A percentile compares a stretch with the other conserved stretches of the same genome.
Evolutionary conservation across 2,797 vertebrate species (phyloP).

Genomic region (Sebastes nivosus): DNA sequence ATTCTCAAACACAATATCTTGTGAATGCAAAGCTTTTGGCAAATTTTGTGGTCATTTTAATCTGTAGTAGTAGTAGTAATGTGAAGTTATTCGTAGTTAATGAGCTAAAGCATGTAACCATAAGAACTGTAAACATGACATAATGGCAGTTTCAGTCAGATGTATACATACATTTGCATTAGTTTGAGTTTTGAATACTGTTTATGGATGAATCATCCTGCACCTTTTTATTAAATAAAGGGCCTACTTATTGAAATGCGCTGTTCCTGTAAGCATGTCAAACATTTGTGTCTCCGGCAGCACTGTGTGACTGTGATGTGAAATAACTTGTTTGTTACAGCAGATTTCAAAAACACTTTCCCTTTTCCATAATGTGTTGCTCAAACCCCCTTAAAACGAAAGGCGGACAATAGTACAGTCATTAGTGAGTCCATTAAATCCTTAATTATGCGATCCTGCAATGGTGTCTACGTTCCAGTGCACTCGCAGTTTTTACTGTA

Average conservation of each 20-base stretch:
- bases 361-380: constrained; percentile 8
- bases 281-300: not conserved
- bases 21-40: not conserved
- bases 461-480: constrained; percentile 36
- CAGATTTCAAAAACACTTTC: not conserved
- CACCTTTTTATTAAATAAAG: not conserved
- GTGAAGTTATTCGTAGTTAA: too few species aligned
- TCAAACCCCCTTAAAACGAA: constrained; percentile 28
- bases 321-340: constrained; percentile 16
- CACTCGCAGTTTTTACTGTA: constrained; percentile 12
- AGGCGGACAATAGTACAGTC: constrained; percentile 40
- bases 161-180: not conserved
- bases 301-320: not conserved
- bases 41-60: not conserved
- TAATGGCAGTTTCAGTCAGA: not conserved
- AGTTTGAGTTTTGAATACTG: not conserved
- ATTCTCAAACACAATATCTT: not conserved
- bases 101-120: not conserved
- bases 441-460: constrained; percentile 64
- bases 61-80: too few species aligned
- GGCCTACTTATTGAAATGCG: not conserved
- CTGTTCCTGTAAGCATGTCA: not conserved
- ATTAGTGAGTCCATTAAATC: constrained; percentile 76
- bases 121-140: not conserved
- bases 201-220: not conserved